These are phyloP conservation scores for Craseonycteris thonglongyai DNA, from an alignment of 2,113 vertebrate genomes.

Conservation along the genomic window DNA sequence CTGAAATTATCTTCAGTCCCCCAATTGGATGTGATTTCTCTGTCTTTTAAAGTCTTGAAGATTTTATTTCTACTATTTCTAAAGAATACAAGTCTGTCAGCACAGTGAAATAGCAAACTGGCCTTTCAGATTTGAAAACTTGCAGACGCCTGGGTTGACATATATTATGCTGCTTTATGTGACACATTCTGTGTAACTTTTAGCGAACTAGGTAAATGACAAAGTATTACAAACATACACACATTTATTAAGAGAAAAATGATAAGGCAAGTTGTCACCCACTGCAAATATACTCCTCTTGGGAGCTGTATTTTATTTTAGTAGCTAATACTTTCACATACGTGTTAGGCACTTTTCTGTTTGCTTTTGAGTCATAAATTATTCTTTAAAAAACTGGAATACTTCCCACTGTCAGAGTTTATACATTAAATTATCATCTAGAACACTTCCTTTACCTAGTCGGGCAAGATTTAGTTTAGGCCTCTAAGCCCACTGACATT, in stretches of 20 bases:
- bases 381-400: constrained; percentile 31
- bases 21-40: not conserved
- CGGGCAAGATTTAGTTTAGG: constrained; percentile 18
- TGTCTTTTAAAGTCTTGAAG: not conserved
- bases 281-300: constrained; percentile 11
- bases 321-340: constrained; percentile 15
- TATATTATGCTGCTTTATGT: constrained; percentile 21
- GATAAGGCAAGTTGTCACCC: not conserved
- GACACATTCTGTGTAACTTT: not conserved
- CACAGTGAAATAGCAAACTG: not conserved
- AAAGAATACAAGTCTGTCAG: constrained; percentile 6
- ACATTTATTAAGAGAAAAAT: constrained; percentile 45
- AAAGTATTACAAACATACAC: not conserved
- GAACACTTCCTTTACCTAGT: not conserved
- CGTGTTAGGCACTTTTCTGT: not conserved
- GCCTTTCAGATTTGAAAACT: not conserved
- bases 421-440: constrained; percentile 33
- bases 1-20: not conserved
- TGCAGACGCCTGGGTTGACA: constrained; percentile 20
- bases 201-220: not conserved
- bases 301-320: constrained; percentile 42
- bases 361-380: constrained; percentile 44
- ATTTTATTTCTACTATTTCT: constrained; percentile 29
- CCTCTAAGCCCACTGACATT: constrained; percentile 1
- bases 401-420: constrained; percentile 25